Base-by-base conservation (phyloP, 2,113 vertebrate genomes). In the Pogona vitticeps region DNA sequence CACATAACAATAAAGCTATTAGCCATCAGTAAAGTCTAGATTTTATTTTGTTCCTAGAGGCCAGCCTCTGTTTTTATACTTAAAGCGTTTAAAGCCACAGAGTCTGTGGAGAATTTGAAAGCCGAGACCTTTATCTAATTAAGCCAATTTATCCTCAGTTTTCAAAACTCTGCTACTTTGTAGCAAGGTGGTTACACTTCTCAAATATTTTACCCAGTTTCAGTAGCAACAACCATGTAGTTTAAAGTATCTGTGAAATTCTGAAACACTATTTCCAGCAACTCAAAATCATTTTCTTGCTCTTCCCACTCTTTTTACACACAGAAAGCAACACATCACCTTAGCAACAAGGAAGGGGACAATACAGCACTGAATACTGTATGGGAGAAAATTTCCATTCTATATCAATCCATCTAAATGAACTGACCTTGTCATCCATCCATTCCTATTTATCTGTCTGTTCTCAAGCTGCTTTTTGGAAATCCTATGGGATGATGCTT, bases 371-470 rank as follows among this genome's bases (percentile, higher is more conserved):
- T 52, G 10, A 52, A 52, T 5, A n/a, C n/a, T n/a, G n/a, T n/a
- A 76, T 76, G 65, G 26, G 5, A 93, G 89, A 85, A 88, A 92
- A 92, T 90, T 84, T 86, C 85, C 83, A 75, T 82, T 88, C 85
- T 61, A 86, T 89, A 63, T 28, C 76, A 86, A 84, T 65, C 38
- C 52, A 86, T 84, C 80, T 88, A 91, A 89, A 93, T 91, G 52
- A 88, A 89, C 0, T 89, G 83, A 78, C 86, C 83, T 83, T 90
- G 73, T 56, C 67, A 83, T 52, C 33, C 3, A 26, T 70, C 75
- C 70, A 15, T 85, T 77, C 88, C 83, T 72, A 67, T 82, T 23
- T 73, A 56, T 76, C 86, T 65, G 33, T 6, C 86, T 88, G 75
- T 58, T 59, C 65, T 63, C 36, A 65, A 67, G 70, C 72, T 42